Evolutionary conservation across 2,113 vertebrate species (phyloP), one percentile per base, ranked within the genome.

Genomic region (Shinisaurus crocodilurus): DNA sequence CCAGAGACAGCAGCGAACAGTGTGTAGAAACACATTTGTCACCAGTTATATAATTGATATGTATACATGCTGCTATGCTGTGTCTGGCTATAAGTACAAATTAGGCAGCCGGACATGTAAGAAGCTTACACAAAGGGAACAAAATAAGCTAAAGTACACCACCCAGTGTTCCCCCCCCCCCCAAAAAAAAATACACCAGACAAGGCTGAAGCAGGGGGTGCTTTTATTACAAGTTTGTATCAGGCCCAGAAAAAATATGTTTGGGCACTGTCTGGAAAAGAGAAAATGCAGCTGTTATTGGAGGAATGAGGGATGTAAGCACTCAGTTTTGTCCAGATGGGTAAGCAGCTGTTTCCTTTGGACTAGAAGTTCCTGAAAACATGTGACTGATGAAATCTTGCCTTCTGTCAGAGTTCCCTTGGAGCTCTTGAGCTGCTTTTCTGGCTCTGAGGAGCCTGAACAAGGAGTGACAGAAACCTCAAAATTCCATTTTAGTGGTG

Each of bases 311-410:
- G 48, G 54, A 37, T 6, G 23, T 25, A 13, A 23, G 25, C 1
- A 60, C 82, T 60, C 27, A 72, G 0, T 82, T 85, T 43, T 54
- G 63, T 57, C 37, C 65, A 40, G 0, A 0, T 86, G 86, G 32
- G 77, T 81, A 74, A 90, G 16, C 57, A 91, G 70, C 48, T 45
- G 18, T 37, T 89, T 29, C 37, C 40, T 92, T n/a, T 57, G 86
- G 63, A 16, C 10, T 87, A 84, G 70, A 92, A 27, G 13, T 63
- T 89, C 20, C 67, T 37, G 60, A 90, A 90, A 91, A 81, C 16
- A 63, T 0, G 3, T 88, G 57, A 54, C 0, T 0, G 88, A 86
- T 37, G 77, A 48, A 27, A n/a, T 80, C 20, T 50, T 69, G 72
- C 69, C 82, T 57, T 63, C 75, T 25, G 20, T 1, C 70, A 88